Evolutionary conservation across 2,888 invertebrate species (phyloP).

Genomic region (Lymantria dispar): DNA sequence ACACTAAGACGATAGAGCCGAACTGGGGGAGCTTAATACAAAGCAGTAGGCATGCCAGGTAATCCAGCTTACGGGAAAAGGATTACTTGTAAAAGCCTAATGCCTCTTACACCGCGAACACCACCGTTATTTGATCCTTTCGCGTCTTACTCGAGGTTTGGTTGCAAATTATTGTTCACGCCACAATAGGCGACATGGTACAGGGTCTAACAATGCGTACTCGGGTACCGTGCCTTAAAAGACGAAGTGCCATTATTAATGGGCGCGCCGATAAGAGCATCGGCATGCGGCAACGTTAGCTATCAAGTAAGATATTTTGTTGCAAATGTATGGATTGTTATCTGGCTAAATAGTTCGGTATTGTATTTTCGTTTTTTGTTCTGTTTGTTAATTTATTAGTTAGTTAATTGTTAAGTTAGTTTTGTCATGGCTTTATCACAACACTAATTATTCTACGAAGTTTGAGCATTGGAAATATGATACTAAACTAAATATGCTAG

Average conservation of each 20-base stretch:
- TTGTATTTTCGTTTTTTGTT: constrained; percentile 11
- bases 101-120: constrained; percentile 51
- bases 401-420: not conserved
- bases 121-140: constrained; percentile 63
- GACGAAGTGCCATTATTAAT: constrained; percentile 58
- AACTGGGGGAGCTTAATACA: constrained; percentile 59
- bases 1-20: constrained; percentile 58
- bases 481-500: not conserved
- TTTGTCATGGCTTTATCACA: too few species aligned
- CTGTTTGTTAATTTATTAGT: not conserved
- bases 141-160: constrained; percentile 52
- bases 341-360: constrained; percentile 27
- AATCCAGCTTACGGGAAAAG: constrained; percentile 70
- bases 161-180: constrained; percentile 67
- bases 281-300: constrained; percentile 43
- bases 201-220: constrained; percentile 52
- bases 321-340: constrained; percentile 43
- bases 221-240: constrained; percentile 48
- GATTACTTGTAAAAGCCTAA: constrained; percentile 71
- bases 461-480: not conserved
- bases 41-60: constrained; percentile 63
- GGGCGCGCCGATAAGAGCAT: constrained; percentile 46
- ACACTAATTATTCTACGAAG: too few species aligned
- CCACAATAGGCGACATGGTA: constrained; percentile 54
- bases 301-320: constrained; percentile 45